These are phyloP conservation scores for Mustela nigripes DNA, from an alignment of 2,113 vertebrate genomes.

Conservation along the genomic window DNA sequence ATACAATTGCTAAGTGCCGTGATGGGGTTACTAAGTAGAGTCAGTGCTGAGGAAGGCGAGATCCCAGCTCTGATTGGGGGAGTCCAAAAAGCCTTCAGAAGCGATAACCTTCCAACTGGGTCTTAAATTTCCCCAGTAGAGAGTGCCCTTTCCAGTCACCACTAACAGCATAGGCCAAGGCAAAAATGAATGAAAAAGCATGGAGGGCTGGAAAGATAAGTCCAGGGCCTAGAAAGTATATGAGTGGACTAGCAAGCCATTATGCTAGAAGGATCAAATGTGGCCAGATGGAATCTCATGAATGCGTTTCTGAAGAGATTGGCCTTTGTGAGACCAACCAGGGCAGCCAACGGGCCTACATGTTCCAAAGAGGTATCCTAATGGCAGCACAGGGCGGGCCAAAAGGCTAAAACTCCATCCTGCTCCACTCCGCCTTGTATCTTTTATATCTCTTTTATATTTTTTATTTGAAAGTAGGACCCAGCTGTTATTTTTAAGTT, in stretches of 20 bases:
- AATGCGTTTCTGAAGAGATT: background rate
- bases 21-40: background rate
- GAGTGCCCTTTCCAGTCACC: background rate
- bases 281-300: background rate
- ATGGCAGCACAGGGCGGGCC: too few species aligned
- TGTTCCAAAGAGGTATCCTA: background rate
- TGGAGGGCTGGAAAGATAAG: background rate
- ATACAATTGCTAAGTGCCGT: background rate
- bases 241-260: background rate
- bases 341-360: background rate
- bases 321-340: background rate
- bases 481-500: background rate
- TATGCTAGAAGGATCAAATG: background rate
- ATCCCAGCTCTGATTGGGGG: background rate
- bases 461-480: slow-evolving; percentile 32
- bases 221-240: background rate
- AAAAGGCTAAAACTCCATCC: background rate
- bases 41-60: background rate
- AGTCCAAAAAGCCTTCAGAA: background rate
- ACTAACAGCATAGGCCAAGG: background rate
- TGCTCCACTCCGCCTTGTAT: background rate
- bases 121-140: background rate
- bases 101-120: background rate
- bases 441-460: background rate
- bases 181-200: background rate